phyloP scores from a whole-genome alignment of 1,140 invertebrate genomes.

The Myzus persicae region DNA sequence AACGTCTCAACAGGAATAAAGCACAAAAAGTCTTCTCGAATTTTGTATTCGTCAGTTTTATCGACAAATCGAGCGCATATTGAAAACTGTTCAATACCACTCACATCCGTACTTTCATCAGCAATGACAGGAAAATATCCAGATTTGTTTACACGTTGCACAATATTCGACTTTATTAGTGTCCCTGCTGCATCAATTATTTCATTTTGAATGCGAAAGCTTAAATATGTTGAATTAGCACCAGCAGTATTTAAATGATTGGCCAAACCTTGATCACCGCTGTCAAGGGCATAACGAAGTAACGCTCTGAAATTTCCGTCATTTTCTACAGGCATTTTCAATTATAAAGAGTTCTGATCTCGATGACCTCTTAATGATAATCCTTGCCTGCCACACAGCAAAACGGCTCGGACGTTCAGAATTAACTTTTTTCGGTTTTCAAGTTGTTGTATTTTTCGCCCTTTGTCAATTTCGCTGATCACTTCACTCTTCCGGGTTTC shows the following conservation, averaged over 20 bases:
- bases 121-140: not conserved
- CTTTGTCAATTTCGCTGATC: slow-evolving; percentile 37
- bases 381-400: slow-evolving; percentile 34
- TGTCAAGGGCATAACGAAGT: not conserved
- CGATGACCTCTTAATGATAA: slow-evolving; percentile 20
- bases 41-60: not conserved
- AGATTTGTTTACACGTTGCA: not conserved
- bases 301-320: no score
- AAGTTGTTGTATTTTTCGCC: slow-evolving; percentile 3
- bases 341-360: not conserved
- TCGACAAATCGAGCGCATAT: no score
- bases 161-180: not conserved
- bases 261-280: not conserved
- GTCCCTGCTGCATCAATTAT: not conserved
- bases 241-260: slow-evolving; percentile 6
- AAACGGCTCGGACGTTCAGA: not conserved
- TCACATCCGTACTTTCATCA: slow-evolving; percentile 23
- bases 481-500: not conserved
- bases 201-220: slow-evolving; percentile 1
- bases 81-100: slow-evolving; percentile 41
- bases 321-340: slow-evolving; percentile 41
- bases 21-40: slow-evolving; percentile 41
- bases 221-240: not conserved
- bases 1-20: slow-evolving; percentile 46
- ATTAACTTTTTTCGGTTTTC: slow-evolving; percentile 24